A percentile compares a stretch with the other conserved stretches of the same genome.
Conservation (phyloP, 2,888 invertebrate genomes). For the Ormyrus rosae region DNA sequence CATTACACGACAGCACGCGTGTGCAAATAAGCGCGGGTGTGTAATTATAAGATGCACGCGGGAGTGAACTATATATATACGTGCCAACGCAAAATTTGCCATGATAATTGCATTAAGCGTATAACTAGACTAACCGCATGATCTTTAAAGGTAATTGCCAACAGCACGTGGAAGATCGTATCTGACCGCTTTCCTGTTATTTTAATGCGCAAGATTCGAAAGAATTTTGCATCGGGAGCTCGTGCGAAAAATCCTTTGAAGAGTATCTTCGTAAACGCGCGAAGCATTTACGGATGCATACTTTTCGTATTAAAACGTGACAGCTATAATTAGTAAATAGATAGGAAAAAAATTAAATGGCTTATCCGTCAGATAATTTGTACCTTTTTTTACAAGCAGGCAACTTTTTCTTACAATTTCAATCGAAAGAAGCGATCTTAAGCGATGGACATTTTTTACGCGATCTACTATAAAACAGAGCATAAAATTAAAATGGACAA, state of each 20-base stretch:
- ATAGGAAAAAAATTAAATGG: too few species aligned
- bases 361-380: too few species aligned
- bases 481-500: too few species aligned
- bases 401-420: too few species aligned
- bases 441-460: too few species aligned
- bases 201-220: slow-evolving; percentile 29
- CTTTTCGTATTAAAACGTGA: not conserved
- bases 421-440: too few species aligned
- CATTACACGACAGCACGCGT: not conserved
- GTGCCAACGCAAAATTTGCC: slow-evolving; percentile 51
- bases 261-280: slow-evolving; percentile 2
- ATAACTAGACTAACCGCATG: slow-evolving; percentile 14
- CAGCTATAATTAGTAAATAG: not conserved
- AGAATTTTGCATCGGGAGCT: slow-evolving; percentile 33
- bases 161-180: slow-evolving; percentile 33
- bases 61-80: slow-evolving; percentile 17
- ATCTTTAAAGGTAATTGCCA: slow-evolving; percentile 44
- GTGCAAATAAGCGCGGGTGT: slow-evolving; percentile 5
- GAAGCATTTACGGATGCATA: slow-evolving; percentile 15
- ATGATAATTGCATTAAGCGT: slow-evolving; percentile 48
- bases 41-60: slow-evolving; percentile 1
- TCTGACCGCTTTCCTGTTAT: slow-evolving; percentile 9
- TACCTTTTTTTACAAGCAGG: too few species aligned
- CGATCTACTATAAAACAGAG: too few species aligned
- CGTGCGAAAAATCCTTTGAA: slow-evolving; percentile 18